phyloP scores from a whole-genome alignment of 2,888 invertebrate genomes.

The Tetranychus piercei region DNA sequence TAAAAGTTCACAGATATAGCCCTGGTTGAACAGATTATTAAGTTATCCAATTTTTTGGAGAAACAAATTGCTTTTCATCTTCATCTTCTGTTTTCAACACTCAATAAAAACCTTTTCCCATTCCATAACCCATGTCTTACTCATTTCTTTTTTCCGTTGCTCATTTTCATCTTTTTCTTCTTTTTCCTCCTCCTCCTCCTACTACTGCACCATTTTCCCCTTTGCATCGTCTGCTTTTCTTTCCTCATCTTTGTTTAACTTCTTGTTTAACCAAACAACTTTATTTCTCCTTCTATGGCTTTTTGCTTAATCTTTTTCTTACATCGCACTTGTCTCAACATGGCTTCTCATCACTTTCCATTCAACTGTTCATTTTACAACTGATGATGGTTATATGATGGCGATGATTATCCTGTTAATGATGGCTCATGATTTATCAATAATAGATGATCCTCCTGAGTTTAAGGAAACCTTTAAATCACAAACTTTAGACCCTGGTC shows the following conservation, averaged over 20 bases:
- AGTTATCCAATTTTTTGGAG: neutral
- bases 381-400: neutral
- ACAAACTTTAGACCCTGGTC: slow-evolving; percentile 21
- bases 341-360: neutral
- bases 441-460: slow-evolving; percentile 13
- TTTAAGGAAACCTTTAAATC: slow-evolving; percentile 10
- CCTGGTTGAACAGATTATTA: neutral
- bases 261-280: neutral
- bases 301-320: neutral
- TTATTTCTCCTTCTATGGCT: neutral
- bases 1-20: neutral
- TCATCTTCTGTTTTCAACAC: neutral
- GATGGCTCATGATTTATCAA: neutral
- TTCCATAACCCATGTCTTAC: neutral
- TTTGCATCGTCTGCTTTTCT: neutral
- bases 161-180: neutral
- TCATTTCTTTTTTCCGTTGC: neutral
- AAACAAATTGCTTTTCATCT: neutral
- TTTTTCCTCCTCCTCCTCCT: neutral
- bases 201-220: neutral
- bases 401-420: neutral
- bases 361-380: neutral
- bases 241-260: neutral
- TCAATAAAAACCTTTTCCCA: neutral
- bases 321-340: neutral